Evolutionary conservation across 2,113 vertebrate genomes (phyloP).

Genomic region (Pseudorasbora parva): DNA sequence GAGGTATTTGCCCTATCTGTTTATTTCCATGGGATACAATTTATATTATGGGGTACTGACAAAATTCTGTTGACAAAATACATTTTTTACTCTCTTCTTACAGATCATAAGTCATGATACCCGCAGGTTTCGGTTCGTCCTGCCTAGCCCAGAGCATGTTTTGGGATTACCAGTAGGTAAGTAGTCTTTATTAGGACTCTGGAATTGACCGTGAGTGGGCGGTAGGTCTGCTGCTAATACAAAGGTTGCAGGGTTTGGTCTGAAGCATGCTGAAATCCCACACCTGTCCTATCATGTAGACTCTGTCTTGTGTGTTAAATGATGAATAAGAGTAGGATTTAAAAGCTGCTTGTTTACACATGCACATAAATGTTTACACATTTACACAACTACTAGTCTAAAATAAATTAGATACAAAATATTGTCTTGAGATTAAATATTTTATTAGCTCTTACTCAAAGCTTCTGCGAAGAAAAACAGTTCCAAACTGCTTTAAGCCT

Average conservation of each 20-base stretch:
- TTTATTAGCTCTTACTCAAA: too few relatives aligned
- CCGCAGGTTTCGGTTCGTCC: constrained; percentile 75
- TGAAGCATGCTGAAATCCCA: neutral
- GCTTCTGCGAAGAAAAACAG: too few relatives aligned
- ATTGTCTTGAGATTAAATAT: too few relatives aligned
- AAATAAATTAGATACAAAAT: too few relatives aligned
- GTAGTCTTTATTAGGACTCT: constrained; percentile 32
- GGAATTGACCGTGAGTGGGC: neutral
- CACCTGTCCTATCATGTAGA: constrained; percentile 1
- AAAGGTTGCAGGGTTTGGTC: neutral
- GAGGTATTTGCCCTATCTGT: constrained; percentile 61
- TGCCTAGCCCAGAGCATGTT: constrained; percentile 71
- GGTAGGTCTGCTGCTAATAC: neutral
- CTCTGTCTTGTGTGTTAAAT: neutral
- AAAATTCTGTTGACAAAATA: neutral
- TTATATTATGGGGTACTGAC: neutral
- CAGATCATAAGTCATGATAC: constrained; percentile 77
- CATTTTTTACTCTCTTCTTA: neutral
- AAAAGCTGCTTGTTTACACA: constrained; percentile 2
- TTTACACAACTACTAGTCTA: too few relatives aligned
- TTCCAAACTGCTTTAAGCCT: too few relatives aligned
- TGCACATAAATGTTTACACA: too few relatives aligned
- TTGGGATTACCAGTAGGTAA: constrained; percentile 78
- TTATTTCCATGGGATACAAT: too few relatives aligned
- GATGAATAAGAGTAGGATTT: neutral